Percentiles rank a stretch among this genome's conserved stretches.
These are phyloP conservation scores for Leptothorax acervorum DNA, from an alignment of 2,888 invertebrate species.

Conservation along the genomic window DNA sequence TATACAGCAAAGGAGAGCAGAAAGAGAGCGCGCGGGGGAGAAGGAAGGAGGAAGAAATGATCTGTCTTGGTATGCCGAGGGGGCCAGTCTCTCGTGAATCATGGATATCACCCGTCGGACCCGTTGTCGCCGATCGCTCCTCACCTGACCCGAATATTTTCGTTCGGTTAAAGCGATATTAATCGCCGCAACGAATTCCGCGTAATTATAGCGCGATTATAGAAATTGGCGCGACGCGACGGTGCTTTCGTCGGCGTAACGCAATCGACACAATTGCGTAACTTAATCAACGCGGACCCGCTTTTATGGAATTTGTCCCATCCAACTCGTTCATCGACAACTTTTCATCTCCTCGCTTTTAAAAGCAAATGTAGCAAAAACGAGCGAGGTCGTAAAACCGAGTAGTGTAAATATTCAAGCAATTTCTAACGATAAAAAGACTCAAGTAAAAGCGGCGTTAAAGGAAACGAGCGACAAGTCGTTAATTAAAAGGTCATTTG, in stretches of 20 bases:
- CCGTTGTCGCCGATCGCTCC: slow-evolving; percentile 74
- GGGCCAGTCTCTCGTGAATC: slow-evolving; percentile 79
- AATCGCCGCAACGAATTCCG: slow-evolving; percentile 43
- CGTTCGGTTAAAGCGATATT: slow-evolving; percentile 54
- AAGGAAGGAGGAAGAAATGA: slow-evolving; percentile 69
- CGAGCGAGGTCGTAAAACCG: not conserved
- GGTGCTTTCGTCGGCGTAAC: not conserved
- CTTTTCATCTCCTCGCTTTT: not conserved
- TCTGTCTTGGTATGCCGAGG: slow-evolving; percentile 79
- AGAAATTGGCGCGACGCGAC: slow-evolving; percentile 11
- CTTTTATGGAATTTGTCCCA: slow-evolving; percentile 23
- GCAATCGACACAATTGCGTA: slow-evolving; percentile 15
- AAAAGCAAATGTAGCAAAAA: not conserved
- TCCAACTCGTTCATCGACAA: slow-evolving; percentile 14
- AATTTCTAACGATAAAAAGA: not conserved
- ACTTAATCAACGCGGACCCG: not conserved
- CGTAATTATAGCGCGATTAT: slow-evolving; percentile 8
- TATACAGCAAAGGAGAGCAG: slow-evolving; percentile 58
- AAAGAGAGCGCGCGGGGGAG: slow-evolving; percentile 22
- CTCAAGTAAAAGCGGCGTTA: not conserved
- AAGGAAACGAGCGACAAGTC: not conserved
- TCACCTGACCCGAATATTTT: slow-evolving; percentile 71
- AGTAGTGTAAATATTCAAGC: not conserved
- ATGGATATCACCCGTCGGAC: slow-evolving; percentile 76
- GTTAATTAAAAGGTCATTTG: slow-evolving; percentile 8